A percentile compares a stretch with the other conserved stretches of the same genome.
Evolutionary conservation across 1,140 invertebrate species (phyloP).

Genomic region (Cydia splendana): DNA sequence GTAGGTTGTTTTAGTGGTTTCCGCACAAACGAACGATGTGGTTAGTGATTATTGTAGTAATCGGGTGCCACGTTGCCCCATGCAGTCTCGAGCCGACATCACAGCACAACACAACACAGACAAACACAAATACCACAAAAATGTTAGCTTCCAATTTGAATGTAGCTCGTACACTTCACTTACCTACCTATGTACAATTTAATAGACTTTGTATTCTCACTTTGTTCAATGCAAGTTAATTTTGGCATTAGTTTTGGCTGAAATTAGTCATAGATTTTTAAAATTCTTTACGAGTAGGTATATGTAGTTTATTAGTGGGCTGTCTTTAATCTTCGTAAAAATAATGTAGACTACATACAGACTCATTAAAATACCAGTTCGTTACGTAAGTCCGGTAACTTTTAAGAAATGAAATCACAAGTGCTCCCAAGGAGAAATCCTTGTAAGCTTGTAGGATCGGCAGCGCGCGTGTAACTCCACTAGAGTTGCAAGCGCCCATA

Average conservation of each 20-base stretch:
- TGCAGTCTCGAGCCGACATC: slow-evolving; percentile 54
- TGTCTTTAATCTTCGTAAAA: too few species aligned
- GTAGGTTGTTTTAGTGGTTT: slow-evolving; percentile 22
- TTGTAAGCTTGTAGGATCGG: too few species aligned
- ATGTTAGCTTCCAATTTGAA: neutral
- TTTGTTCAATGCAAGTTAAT: slow-evolving; percentile 44
- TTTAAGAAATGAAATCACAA: too few species aligned
- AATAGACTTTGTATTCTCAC: slow-evolving; percentile 48
- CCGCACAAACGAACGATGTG: neutral
- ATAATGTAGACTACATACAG: too few species aligned
- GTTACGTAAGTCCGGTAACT: too few species aligned
- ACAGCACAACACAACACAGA: slow-evolving; percentile 50
- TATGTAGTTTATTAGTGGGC: neutral
- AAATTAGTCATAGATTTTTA: slow-evolving; percentile 34
- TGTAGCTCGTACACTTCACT: slow-evolving; percentile 18
- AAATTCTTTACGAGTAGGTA: neutral
- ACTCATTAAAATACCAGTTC: too few species aligned
- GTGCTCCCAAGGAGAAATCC: too few species aligned
- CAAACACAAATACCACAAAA: slow-evolving; percentile 39
- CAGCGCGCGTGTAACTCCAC: too few species aligned
- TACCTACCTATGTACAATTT: slow-evolving; percentile 43
- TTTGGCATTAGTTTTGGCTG: slow-evolving; percentile 59
- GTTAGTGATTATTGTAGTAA: slow-evolving; percentile 29
- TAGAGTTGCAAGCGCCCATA: too few species aligned
- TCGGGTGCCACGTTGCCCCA: slow-evolving; percentile 47